Evolutionary conservation across 2,113 vertebrate species (phyloP).

Genomic region (Dicrurus megarhynchus): DNA sequence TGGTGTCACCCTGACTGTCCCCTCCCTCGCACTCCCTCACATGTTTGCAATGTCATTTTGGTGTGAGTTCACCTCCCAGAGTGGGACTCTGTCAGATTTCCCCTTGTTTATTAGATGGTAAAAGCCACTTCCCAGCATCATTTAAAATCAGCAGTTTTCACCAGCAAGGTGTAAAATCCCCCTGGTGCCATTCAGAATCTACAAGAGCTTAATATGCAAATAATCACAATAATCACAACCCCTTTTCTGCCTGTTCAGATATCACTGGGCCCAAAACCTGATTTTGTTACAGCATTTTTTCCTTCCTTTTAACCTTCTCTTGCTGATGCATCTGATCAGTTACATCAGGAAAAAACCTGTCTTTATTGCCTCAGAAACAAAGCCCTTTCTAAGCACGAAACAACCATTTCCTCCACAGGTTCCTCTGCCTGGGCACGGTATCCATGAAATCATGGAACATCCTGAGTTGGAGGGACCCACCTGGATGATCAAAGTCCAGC

Average conservation of each 20-base stretch:
- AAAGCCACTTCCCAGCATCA: not conserved
- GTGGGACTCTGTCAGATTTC: not conserved
- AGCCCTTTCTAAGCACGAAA: accelerated
- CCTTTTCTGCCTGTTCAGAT: not conserved
- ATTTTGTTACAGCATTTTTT: not conserved
- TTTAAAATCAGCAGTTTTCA: not conserved
- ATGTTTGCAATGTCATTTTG: not conserved
- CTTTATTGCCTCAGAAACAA: not conserved
- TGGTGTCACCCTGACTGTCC: not conserved
- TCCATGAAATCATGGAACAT: not conserved
- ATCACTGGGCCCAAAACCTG: not conserved
- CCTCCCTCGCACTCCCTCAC: not conserved
- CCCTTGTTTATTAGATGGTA: not conserved
- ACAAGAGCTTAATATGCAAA: not conserved
- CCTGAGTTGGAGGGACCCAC: not conserved
- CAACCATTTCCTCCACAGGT: not conserved
- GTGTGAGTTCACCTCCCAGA: not conserved
- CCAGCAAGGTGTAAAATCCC: not conserved
- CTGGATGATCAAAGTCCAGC: not conserved
- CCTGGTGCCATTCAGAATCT: not conserved
- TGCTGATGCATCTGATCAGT: not conserved
- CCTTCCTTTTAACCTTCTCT: not conserved
- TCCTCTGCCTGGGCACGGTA: not conserved
- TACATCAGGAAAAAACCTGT: not conserved
- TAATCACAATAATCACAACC: not conserved